These are phyloP conservation scores for Lepidurus packardi DNA, from an alignment of 1,140 invertebrate genomes.

Conservation along the genomic window DNA sequence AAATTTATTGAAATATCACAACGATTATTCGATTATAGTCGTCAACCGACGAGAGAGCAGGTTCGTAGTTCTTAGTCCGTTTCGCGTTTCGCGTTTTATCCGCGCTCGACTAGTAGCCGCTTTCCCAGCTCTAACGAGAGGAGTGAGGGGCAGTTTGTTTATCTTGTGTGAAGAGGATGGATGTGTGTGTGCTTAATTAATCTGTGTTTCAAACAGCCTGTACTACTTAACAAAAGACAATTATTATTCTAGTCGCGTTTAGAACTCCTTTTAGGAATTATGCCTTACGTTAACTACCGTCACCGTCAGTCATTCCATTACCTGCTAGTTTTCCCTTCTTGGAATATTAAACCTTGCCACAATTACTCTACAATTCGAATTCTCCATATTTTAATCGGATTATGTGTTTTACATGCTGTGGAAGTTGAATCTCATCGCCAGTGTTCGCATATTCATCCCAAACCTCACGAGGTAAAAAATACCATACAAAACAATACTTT, in stretches of 20 bases:
- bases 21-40: no score
- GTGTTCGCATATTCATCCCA: conserved; percentile 51
- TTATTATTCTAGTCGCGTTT: conserved; percentile 9
- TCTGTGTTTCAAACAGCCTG: not conserved
- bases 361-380: not conserved
- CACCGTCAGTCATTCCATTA: not conserved
- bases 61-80: no score
- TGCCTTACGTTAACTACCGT: conserved; percentile 13
- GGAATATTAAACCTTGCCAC: not conserved
- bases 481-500: not conserved
- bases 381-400: not conserved
- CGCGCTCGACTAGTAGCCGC: not conserved
- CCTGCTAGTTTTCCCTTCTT: not conserved
- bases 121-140: not conserved
- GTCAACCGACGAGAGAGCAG: no score
- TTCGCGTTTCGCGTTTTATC: not conserved
- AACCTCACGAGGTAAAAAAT: conserved; percentile 49
- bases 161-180: not conserved
- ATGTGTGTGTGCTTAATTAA: conserved; percentile 12
- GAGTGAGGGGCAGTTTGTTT: conserved; percentile 1
- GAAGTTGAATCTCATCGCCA: conserved; percentile 37
- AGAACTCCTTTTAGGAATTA: not conserved
- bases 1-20: no score
- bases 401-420: not conserved
- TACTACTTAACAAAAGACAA: not conserved